A percentile compares a stretch with the other conserved stretches of the same genome.
These are phyloP conservation scores for Platycheirus rosarum DNA, from an alignment of 2,888 invertebrate genomes.

Conservation along the genomic window DNA sequence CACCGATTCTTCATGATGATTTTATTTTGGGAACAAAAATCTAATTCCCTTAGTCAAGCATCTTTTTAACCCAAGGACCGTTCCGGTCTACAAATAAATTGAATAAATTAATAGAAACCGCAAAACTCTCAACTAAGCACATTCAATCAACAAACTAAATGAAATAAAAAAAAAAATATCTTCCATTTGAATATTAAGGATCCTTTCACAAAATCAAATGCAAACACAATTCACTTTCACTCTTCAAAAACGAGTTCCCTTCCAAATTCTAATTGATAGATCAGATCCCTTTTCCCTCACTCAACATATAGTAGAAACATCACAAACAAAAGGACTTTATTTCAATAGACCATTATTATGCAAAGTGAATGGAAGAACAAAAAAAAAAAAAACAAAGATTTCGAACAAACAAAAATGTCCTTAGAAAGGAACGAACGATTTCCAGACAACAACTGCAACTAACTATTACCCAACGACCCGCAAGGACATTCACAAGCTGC, in stretches of 20 bases:
- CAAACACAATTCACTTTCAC: conserved; percentile 61
- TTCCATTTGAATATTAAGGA: conserved; percentile 29
- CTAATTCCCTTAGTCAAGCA: neutral
- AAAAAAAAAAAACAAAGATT: neutral
- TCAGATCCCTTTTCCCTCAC: no score
- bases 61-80: neutral
- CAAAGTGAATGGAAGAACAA: neutral
- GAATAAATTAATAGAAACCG: conserved; percentile 45
- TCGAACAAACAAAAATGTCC: neutral
- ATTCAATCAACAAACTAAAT: conserved; percentile 4
- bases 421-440: conserved; percentile 51
- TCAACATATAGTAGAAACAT: conserved; percentile 6
- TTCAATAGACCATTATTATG: conserved; percentile 30
- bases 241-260: conserved; percentile 12
- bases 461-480: conserved; percentile 50
- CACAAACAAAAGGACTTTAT: conserved; percentile 36
- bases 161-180: conserved; percentile 28
- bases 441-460: conserved; percentile 60
- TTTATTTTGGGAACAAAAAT: no score
- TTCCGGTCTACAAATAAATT: conserved; percentile 10
- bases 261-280: conserved; percentile 56
- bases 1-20: no score
- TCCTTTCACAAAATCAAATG: conserved; percentile 51
- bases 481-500: conserved; percentile 63
- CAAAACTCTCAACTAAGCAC: conserved; percentile 30